Conservation (phyloP, 2,113 vertebrate genomes). For the Cygnus buccinator region DNA sequence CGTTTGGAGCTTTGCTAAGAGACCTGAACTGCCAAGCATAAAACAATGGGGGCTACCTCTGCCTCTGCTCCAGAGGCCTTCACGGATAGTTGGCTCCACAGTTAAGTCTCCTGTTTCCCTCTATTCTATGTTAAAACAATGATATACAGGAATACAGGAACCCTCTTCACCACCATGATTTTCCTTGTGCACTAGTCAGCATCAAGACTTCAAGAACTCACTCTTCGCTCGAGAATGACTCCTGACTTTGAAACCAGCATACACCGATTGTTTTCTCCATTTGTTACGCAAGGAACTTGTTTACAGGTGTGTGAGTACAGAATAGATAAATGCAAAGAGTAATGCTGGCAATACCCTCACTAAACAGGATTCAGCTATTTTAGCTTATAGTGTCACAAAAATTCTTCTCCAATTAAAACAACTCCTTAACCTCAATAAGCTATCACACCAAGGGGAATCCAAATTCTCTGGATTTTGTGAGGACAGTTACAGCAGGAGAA, state of each 20-base stretch:
- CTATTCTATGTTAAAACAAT: neutral
- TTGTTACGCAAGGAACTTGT: neutral
- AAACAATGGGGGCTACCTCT: neutral
- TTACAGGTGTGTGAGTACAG: rapidly evolving
- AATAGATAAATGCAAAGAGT: neutral
- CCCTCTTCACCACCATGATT: neutral
- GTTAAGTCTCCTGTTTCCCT: neutral
- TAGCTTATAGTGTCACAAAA: neutral
- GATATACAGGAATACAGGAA: neutral
- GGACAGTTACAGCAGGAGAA: neutral
- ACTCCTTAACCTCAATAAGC: neutral
- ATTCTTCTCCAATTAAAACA: neutral
- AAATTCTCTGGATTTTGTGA: neutral
- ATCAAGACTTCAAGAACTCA: neutral
- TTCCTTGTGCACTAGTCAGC: neutral
- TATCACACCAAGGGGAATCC: neutral
- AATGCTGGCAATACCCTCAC: neutral
- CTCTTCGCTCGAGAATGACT: neutral
- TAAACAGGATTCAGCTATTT: neutral
- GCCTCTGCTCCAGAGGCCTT: neutral
- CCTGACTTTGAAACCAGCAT: neutral
- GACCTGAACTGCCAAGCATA: neutral
- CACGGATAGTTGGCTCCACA: rapidly evolving
- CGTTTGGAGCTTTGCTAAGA: neutral
- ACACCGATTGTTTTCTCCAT: rapidly evolving